phyloP scores from a whole-genome alignment of 1,140 invertebrate genomes.

The Cotesia glomerata region DNA sequence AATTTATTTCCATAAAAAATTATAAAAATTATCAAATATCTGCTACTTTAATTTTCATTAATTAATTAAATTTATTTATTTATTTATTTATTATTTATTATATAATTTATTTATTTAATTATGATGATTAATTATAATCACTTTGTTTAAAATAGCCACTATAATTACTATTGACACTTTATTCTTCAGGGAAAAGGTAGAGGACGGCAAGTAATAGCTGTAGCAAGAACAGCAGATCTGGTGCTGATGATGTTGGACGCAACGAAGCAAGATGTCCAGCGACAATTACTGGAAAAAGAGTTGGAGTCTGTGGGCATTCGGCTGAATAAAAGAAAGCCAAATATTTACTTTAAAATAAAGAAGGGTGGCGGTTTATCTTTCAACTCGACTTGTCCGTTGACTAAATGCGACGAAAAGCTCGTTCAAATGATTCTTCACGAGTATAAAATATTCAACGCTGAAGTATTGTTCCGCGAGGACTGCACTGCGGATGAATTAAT shows the following conservation, averaged over 20 bases:
- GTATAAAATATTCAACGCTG: slow-evolving; percentile 99
- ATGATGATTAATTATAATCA: too few species aligned
- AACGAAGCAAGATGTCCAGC: slow-evolving; percentile 94
- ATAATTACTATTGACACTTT: not conserved
- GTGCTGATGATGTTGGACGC: slow-evolving; percentile 99
- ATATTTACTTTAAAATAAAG: slow-evolving; percentile 99
- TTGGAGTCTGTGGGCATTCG: slow-evolving; percentile 96
- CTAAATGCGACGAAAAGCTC: slow-evolving; percentile 95
- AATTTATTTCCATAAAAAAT: too few species aligned
- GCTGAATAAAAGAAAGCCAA: slow-evolving; percentile 92
- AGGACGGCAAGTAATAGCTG: slow-evolving; percentile 86
- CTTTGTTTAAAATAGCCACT: not conserved
- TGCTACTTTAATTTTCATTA: too few species aligned
- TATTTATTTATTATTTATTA: too few species aligned
- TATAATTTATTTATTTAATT: too few species aligned
- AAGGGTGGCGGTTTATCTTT: slow-evolving; percentile 99
- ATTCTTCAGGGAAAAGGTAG: slow-evolving; percentile 55
- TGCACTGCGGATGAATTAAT: slow-evolving; percentile 96
- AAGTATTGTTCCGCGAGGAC: slow-evolving; percentile 96
- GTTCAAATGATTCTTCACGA: slow-evolving; percentile 98
- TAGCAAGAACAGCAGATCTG: slow-evolving; percentile 94
- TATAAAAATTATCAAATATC: too few species aligned
- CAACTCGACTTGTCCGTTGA: slow-evolving; percentile 93
- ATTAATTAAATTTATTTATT: too few species aligned
- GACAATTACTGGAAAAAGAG: slow-evolving; percentile 88